These are phyloP conservation scores for Romanogobio albipinnatus DNA, from an alignment of 2,113 vertebrate genomes.

Conservation along the genomic window DNA sequence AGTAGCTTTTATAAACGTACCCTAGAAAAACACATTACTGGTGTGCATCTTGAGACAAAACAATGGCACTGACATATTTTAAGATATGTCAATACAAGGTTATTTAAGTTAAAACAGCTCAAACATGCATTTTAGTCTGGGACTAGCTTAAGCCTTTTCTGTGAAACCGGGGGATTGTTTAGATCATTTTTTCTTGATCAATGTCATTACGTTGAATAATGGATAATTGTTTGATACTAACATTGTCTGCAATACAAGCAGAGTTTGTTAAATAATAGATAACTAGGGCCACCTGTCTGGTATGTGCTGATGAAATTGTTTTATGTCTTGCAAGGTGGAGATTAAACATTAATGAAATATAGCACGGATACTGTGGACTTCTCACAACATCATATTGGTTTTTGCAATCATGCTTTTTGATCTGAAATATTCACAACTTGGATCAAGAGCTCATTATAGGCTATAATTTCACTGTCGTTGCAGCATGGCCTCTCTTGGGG, in stretches of 20 bases:
- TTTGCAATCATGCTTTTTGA: slow-evolving; percentile 22
- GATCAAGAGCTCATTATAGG: background rate
- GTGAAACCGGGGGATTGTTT: background rate
- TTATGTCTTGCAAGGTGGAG: background rate
- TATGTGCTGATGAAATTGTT: background rate
- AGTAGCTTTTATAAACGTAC: too few species aligned
- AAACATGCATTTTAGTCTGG: too few species aligned
- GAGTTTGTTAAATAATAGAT: slow-evolving; percentile 4
- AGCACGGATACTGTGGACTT: background rate
- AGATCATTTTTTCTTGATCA: background rate
- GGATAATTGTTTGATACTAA: background rate
- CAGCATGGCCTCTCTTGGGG: slow-evolving; percentile 4
- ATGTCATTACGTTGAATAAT: background rate
- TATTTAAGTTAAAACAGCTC: too few species aligned
- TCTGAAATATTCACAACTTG: slow-evolving; percentile 11
- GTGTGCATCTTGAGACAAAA: too few species aligned
- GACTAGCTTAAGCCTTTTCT: too few species aligned
- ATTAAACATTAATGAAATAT: slow-evolving; percentile 28
- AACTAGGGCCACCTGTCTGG: background rate
- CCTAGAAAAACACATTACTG: too few species aligned
- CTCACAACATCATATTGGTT: background rate
- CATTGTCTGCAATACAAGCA: background rate
- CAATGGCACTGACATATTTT: too few species aligned
- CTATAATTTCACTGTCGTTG: slow-evolving; percentile 4
- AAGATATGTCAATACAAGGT: too few species aligned